Evolutionary conservation across 2,888 invertebrate species (phyloP), one percentile per base, ranked within the genome.

Genomic region (Anaspis maculata): DNA sequence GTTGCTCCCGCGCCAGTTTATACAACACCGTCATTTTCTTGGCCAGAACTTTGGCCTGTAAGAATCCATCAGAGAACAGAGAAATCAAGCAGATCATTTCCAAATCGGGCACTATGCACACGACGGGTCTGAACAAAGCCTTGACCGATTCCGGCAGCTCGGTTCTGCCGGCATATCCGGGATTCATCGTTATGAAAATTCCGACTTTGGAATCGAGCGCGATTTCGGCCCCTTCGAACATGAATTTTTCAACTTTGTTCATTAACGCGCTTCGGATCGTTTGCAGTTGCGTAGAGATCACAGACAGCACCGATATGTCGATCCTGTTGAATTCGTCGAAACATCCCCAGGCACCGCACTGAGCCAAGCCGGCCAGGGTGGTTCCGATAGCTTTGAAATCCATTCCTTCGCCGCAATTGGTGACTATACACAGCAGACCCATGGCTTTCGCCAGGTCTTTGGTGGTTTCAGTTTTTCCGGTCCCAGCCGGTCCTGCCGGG

Each of bases 291-390:
- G 88, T 84, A 0, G 92, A 92, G 54, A 95, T 91, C 2, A 94
- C 92, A 10, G 91, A 92, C 12, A 94, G 68, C 27, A 92, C 91
- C 0, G 92, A 91, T 3, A 90, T 80, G 44, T 92, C 90, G 45
- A 95, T 92, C 19, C 91, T 72, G 64, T 94, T 92, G 67, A 94
- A 94, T 66, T 92, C 91, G 49, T 94, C 92, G 57, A 94, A 94
- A 61, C 92, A 94, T 2, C 92, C 94, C 94, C 94, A 94, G 2
- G 91, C 90, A 0, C 94, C 94, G 58, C 86, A 87, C 59, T 88
- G 86, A 32, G 82, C 82, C 30, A 89, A 67, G 1, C 88, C 79
- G 0, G 83, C 78, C 3, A 89, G 66, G 44, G 83, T 86, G 22
- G 77, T 78, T 3, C 80, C 81, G 28, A 88, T 79, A 2, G 91